phyloP scores from a whole-genome alignment of 2,888 invertebrate genomes.

The Trichacis sp. region DNA sequence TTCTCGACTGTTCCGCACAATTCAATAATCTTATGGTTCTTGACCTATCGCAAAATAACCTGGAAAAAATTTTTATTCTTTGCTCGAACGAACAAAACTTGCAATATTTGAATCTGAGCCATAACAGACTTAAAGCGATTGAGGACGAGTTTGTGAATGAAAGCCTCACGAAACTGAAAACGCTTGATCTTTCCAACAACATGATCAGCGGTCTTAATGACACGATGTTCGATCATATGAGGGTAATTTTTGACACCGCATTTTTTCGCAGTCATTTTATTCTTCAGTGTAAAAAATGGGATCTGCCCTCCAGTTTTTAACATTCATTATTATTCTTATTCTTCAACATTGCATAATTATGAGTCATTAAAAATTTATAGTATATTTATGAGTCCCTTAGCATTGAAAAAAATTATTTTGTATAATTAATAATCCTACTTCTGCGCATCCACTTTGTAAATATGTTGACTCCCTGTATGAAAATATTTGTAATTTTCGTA shows the following conservation, averaged over 20 bases:
- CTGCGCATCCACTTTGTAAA: no score
- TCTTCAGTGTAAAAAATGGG: no score
- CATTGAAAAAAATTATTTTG: background rate
- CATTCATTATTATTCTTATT: no score
- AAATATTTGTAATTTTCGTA: no score
- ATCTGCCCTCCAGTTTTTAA: no score
- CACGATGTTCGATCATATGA: slow-evolving; percentile 63
- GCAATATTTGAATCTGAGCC: slow-evolving; percentile 86
- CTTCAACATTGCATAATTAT: no score
- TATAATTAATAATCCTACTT: background rate
- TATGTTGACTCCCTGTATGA: no score
- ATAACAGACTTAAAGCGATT: slow-evolving; percentile 85
- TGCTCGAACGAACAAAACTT: slow-evolving; percentile 89
- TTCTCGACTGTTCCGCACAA: slow-evolving; percentile 73
- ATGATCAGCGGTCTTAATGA: slow-evolving; percentile 59
- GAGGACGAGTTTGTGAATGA: slow-evolving; percentile 67
- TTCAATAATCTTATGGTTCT: slow-evolving; percentile 84
- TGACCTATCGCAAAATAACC: slow-evolving; percentile 87
- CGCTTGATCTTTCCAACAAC: slow-evolving; percentile 62
- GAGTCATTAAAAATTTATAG: no score
- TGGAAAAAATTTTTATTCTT: slow-evolving; percentile 71
- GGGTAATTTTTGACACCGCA: slow-evolving; percentile 55
- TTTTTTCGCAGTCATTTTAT: no score
- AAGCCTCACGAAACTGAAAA: slow-evolving; percentile 57
- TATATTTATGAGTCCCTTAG: no score